Evolutionary conservation across 2,797 vertebrate species (phyloP).

Genomic region (Limnodromus scolopaceus): DNA sequence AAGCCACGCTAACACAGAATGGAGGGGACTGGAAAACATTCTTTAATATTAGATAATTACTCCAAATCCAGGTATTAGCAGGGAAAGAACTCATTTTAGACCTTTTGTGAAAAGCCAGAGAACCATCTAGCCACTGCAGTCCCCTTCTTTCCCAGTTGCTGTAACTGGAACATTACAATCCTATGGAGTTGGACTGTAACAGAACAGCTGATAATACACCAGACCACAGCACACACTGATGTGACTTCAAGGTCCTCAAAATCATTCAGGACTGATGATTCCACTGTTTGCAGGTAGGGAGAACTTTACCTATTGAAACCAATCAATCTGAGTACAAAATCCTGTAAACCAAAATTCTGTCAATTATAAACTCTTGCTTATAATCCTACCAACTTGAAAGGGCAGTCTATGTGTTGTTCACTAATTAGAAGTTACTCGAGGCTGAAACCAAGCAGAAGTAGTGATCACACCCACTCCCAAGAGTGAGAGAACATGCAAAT

Average conservation of each 20-base stretch:
- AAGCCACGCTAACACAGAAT: background rate
- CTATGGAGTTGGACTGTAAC: background rate
- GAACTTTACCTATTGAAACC: background rate
- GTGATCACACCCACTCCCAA: conserved; percentile 44
- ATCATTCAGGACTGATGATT: background rate
- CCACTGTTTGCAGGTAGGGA: background rate
- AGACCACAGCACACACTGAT: background rate
- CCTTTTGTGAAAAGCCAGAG: background rate
- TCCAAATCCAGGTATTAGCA: background rate
- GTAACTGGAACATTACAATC: background rate
- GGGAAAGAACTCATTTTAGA: background rate
- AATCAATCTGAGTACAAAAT: background rate
- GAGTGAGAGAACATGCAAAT: conserved; percentile 59
- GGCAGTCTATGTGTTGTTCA: background rate
- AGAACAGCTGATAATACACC: background rate
- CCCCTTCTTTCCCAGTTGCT: background rate
- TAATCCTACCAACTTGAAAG: background rate
- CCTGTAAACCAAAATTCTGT: background rate
- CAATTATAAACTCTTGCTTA: background rate
- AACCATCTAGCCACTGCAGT: background rate
- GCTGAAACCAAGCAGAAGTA: conserved; percentile 23
- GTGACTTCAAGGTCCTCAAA: background rate
- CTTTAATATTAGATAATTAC: background rate
- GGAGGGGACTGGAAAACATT: background rate
- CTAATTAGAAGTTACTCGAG: conserved; percentile 25